Evolutionary conservation across 1,140 invertebrate species (phyloP), one percentile per base, ranked within the genome.

Genomic region (Leptinotarsa defecta): DNA sequence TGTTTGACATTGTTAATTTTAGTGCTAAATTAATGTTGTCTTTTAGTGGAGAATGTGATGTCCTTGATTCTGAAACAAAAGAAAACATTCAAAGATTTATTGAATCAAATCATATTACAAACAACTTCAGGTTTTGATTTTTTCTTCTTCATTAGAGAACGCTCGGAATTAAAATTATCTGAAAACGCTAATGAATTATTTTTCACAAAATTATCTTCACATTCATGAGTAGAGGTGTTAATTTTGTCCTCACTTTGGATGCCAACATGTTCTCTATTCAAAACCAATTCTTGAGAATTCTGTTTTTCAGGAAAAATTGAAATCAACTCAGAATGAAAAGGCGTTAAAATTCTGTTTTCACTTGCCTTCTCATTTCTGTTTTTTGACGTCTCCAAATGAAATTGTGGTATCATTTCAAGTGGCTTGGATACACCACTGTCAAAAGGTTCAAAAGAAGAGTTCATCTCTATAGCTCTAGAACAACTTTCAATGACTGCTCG

Each of bases 1-100:
- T 70, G 73, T 34, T 74, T 15, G 73, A 62, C 76, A 79, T 73
- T 22, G 78, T 73, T 43, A 75, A 65, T 57, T 76, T 73, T 62
- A 79, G 19, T 27, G 78, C 75, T 49, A 79, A 62, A 52, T 69
- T 74, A 48, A 63, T 61, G 48, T 17, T 61, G 22, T 63, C 22
- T 13, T 68, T 70, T 20, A 48, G 22, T 52, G n/a, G 19, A 48
- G 48, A 19, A 20, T 48, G 34, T 48, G 68, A 70, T 22, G 48
- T 70, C 48, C 22, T 15, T 24, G 68, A 70, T 19, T 52, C 68
- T 70, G 68, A 48, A 70, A 70, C 43, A 70, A 70, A 70, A 70
- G 48, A 70, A 48, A 70, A n/a, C 13, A 48, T 65, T 15, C 6
- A 65, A 65, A 22, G 13, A 65, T 65, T 22, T 65, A 24, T n/a